Conservation (phyloP, 2,797 vertebrate species). For the Protosalanx chinensis region DNA sequence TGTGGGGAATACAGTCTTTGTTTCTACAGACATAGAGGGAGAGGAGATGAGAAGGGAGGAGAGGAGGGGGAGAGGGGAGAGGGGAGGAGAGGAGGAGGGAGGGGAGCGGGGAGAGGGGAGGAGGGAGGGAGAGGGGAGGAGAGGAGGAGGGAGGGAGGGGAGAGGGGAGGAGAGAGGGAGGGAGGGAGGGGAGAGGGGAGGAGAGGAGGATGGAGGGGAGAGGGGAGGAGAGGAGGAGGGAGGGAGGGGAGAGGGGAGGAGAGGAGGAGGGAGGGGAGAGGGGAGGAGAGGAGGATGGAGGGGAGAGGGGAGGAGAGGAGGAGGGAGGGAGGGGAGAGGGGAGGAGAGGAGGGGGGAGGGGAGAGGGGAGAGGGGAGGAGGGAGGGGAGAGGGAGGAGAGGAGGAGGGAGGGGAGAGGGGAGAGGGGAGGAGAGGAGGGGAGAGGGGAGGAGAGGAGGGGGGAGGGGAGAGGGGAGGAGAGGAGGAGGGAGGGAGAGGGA, state of each 20-base stretch:
- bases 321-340: constrained; percentile 27
- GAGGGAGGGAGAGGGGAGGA: constrained; percentile 11
- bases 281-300: constrained; percentile 11
- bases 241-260: constrained; percentile 33
- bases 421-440: constrained; percentile 31
- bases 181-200: constrained; percentile 36
- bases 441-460: constrained; percentile 24
- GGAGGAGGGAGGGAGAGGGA: constrained; percentile 36
- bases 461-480: not conserved
- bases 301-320: constrained; percentile 9
- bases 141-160: constrained; percentile 31
- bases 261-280: constrained; percentile 29
- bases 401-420: constrained; percentile 31
- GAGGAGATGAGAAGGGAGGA: constrained; percentile 33
- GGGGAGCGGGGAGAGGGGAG: constrained; percentile 35
- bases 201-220: not conserved
- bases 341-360: constrained; percentile 32
- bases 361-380: constrained; percentile 19
- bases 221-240: constrained; percentile 18
- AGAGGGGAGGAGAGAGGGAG: constrained; percentile 30
- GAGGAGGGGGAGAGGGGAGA: constrained; percentile 29
- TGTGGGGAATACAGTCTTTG: constrained; percentile 63
- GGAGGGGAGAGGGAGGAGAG: constrained; percentile 3
- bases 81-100: constrained; percentile 29
- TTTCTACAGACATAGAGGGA: constrained; percentile 50